Evolutionary conservation across 2,888 invertebrate genomes (phyloP).

Genomic region (Philereme vetulata): DNA sequence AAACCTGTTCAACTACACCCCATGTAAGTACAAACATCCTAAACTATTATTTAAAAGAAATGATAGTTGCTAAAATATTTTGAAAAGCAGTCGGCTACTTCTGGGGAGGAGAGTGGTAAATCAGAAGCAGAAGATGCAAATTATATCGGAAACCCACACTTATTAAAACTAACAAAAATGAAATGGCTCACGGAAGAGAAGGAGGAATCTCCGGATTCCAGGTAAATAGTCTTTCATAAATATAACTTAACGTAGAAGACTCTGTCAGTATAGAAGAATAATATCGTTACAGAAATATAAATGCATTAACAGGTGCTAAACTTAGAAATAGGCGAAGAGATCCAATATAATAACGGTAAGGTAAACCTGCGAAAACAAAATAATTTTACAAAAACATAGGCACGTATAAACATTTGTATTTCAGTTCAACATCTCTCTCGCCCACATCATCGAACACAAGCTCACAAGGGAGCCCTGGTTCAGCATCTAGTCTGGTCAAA

Average conservation of each 20-base stretch:
- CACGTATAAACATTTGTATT: conserved; percentile 35
- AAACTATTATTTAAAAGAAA: neutral
- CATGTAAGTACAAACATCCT: conserved; percentile 17
- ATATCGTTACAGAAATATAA: conserved; percentile 70
- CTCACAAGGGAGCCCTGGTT: conserved; percentile 54
- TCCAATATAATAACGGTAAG: conserved; percentile 28
- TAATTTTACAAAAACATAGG: too few species aligned
- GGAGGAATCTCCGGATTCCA: conserved; percentile 60
- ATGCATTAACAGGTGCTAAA: conserved; percentile 72
- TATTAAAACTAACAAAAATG: conserved; percentile 71
- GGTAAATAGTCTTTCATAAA: conserved; percentile 48
- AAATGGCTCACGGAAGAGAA: conserved; percentile 71
- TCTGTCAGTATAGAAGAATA: conserved; percentile 44
- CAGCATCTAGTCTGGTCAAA: conserved; percentile 45
- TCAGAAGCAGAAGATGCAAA: conserved; percentile 43
- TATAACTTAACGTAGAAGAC: neutral
- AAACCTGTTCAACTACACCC: conserved; percentile 7
- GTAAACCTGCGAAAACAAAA: neutral
- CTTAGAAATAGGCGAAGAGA: conserved; percentile 30
- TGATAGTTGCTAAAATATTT: conserved; percentile 10
- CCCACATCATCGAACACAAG: conserved; percentile 52
- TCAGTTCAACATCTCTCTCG: conserved; percentile 62
- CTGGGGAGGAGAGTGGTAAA: conserved; percentile 45
- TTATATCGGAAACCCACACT: conserved; percentile 53
- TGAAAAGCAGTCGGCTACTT: conserved; percentile 44